phyloP scores from a whole-genome alignment of 2,888 invertebrate genomes.

The Cosmia trapezina region DNA sequence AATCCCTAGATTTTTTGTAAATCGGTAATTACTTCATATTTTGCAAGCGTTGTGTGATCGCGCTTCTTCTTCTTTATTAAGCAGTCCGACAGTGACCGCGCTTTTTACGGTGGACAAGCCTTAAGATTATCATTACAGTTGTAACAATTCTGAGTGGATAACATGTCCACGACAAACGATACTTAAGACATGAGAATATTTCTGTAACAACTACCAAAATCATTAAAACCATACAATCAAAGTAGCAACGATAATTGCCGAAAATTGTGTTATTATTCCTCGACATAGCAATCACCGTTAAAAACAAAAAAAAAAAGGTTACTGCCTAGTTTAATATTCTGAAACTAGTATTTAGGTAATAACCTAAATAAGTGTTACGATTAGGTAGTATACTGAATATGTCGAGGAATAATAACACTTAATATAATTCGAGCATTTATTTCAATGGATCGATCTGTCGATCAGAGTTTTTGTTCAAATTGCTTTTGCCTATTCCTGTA shows the following conservation, averaged over 20 bases:
- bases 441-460: not conserved
- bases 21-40: no score
- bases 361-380: conserved; percentile 1
- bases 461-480: not conserved
- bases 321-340: not conserved
- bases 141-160: not conserved
- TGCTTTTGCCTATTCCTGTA: not conserved
- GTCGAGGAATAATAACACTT: no score
- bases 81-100: no score
- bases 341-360: conserved; percentile 12
- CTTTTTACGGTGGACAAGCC: no score
- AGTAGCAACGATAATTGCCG: not conserved
- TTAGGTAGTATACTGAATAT: not conserved
- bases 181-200: not conserved
- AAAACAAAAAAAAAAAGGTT: not conserved
- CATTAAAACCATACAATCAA: not conserved
- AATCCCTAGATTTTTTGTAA: no score
- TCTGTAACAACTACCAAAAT: not conserved
- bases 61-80: no score
- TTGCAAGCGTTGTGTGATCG: no score
- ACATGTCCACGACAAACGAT: no score
- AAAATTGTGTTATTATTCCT: not conserved
- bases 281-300: not conserved
- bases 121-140: not conserved
- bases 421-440: conserved; percentile 11